phyloP scores from a whole-genome alignment of 2,888 invertebrate genomes.

The Yponomeuta cagnagella region DNA sequence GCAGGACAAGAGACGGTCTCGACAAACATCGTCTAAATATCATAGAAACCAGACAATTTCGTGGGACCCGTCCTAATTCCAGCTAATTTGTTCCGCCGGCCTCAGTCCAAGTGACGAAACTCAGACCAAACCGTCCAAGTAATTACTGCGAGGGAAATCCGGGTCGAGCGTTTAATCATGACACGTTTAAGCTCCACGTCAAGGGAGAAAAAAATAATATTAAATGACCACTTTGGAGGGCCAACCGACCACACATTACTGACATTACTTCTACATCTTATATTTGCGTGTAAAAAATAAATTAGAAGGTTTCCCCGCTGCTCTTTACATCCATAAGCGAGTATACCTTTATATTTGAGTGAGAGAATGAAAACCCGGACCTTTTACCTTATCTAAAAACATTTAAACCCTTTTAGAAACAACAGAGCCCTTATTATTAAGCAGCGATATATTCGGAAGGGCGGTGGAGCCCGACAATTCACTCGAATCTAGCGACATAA shows the following conservation, averaged over 20 bases:
- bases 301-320: background rate
- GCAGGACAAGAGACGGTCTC: background rate
- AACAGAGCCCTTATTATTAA: background rate
- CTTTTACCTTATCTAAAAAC: background rate
- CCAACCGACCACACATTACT: background rate
- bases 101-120: constrained; percentile 23
- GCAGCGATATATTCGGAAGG: too few relatives aligned
- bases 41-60: background rate
- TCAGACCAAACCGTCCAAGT: constrained; percentile 38
- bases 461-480: too few relatives aligned
- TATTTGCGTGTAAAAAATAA: background rate
- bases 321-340: background rate
- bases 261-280: background rate
- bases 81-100: constrained; percentile 35
- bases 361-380: background rate
- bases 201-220: background rate
- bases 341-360: background rate
- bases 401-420: background rate
- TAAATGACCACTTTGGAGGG: background rate
- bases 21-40: constrained; percentile 20
- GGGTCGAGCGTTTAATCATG: constrained; percentile 24
- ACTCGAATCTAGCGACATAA: too few relatives aligned
- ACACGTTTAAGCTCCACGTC: constrained; percentile 2
- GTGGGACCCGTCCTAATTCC: constrained; percentile 29
- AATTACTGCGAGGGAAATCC: constrained; percentile 40